phyloP scores from a whole-genome alignment of 2,113 vertebrate genomes.

The Sceloporus tristichus region DNA sequence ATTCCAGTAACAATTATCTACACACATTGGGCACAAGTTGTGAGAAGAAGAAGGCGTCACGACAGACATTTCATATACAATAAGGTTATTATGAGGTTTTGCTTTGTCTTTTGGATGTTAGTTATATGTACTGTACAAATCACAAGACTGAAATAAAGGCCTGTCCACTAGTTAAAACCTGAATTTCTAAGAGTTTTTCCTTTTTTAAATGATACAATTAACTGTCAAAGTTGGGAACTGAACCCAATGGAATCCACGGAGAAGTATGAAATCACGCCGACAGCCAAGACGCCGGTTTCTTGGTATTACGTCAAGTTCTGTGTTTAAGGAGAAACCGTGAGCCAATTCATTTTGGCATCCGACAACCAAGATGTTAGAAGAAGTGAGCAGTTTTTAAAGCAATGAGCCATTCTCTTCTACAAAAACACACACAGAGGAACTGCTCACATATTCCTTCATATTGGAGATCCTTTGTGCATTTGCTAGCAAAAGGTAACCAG shows the following conservation, averaged over 20 bases:
- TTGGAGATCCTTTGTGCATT: not conserved
- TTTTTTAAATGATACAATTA: not conserved
- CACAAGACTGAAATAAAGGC: slow-evolving; percentile 37
- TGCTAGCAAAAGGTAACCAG: not conserved
- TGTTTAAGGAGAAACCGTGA: slow-evolving; percentile 24
- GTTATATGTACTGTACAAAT: slow-evolving; percentile 18
- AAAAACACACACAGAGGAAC: not conserved
- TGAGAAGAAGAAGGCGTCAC: slow-evolving; percentile 45
- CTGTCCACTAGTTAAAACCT: slow-evolving; percentile 47
- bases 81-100: slow-evolving; percentile 18
- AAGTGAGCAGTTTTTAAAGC: not conserved
- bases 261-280: not conserved
- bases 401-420: not conserved
- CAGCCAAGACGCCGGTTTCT: not conserved
- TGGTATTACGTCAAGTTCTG: not conserved
- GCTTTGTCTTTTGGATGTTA: slow-evolving; percentile 10
- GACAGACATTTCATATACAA: slow-evolving; percentile 48
- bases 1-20: slow-evolving; percentile 68
- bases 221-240: slow-evolving; percentile 25
- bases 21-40: slow-evolving; percentile 54
- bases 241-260: slow-evolving; percentile 14
- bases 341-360: not conserved
- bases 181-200: not conserved
- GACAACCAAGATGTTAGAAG: not conserved
- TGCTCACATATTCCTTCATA: not conserved